These are phyloP conservation scores for Phenganax subtilis DNA, from an alignment of 92 coral and sea anemone species.

Conservation along the genomic window DNA sequence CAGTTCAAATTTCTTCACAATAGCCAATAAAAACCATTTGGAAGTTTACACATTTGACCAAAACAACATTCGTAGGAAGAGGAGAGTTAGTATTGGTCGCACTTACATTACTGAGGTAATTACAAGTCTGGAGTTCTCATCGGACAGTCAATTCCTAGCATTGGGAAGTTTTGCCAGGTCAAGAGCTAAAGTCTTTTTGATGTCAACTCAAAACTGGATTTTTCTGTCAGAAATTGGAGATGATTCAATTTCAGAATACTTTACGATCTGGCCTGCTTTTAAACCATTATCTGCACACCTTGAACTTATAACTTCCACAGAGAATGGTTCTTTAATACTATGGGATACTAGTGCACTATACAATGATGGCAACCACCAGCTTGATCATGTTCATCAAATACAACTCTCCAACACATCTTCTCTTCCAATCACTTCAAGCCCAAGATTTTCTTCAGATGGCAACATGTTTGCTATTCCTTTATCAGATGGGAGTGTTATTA, in stretches of 20 bases:
- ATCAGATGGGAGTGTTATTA: slow-evolving; percentile 1
- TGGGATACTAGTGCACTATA: slow-evolving; percentile 8
- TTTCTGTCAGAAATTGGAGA: neutral
- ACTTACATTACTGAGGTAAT: neutral
- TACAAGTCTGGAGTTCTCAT: slow-evolving; percentile 20
- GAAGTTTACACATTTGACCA: neutral
- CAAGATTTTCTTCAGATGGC: slow-evolving; percentile 17
- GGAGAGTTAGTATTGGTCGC: neutral
- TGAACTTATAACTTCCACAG: slow-evolving; percentile 13
- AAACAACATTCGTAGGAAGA: neutral
- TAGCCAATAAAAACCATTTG: slow-evolving; percentile 18
- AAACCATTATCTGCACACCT: slow-evolving; percentile 2
- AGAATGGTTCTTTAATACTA: neutral
- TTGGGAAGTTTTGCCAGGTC: neutral
- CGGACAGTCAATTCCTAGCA: slow-evolving; percentile 11
- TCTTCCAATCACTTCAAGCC: neutral
- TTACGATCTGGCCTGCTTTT: slow-evolving; percentile 19
- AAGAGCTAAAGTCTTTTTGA: neutral
- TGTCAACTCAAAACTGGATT: slow-evolving; percentile 22
- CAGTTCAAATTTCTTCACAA: slow-evolving; percentile 13
- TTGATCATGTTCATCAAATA: neutral
- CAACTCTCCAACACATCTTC: neutral
- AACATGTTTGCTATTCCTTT: slow-evolving; percentile 18
- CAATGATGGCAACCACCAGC: neutral
- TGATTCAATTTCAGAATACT: neutral